Evolutionary conservation across 1,140 invertebrate species (phyloP).

Genomic region (Epicauta chinensis): DNA sequence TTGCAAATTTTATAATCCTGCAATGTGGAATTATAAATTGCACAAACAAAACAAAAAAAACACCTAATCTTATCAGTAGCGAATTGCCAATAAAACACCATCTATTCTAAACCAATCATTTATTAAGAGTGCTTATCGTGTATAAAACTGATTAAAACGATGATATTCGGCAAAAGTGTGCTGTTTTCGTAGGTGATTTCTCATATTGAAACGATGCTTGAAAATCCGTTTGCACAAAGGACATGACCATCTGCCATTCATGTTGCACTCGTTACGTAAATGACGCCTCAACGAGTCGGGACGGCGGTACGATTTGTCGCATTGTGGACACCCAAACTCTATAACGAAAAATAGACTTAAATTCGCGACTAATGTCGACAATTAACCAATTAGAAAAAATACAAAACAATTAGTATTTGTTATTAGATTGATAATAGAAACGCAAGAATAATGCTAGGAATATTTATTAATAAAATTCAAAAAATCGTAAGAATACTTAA

Average conservation of each 20-base stretch:
- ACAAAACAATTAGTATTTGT: no score
- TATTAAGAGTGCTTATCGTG: background rate
- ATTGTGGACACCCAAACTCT: conserved; percentile 11
- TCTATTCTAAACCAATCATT: no score
- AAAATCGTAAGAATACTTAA: no score
- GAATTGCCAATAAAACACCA: no score
- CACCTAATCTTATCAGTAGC: no score
- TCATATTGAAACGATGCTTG: conserved; percentile 12
- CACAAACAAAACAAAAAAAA: no score
- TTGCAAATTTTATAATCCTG: background rate
- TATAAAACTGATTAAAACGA: background rate
- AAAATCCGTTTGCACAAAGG: conserved; percentile 6
- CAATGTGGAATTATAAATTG: background rate
- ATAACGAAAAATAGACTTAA: no score
- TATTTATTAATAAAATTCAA: no score
- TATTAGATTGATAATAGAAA: no score
- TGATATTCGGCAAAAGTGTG: background rate
- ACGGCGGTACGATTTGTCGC: conserved; percentile 13
- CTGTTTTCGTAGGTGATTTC: conserved; percentile 5
- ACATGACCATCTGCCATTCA: conserved; percentile 4
- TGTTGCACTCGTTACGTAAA: conserved; percentile 19
- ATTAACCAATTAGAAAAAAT: no score
- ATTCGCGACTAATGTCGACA: no score
- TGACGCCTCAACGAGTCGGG: conserved; percentile 14
- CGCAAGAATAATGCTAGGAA: no score